Percentiles rank a stretch among this genome's conserved stretches.
phyloP scores from a whole-genome alignment of 2,797 vertebrate species.

The Rhynchotus rufescens region DNA sequence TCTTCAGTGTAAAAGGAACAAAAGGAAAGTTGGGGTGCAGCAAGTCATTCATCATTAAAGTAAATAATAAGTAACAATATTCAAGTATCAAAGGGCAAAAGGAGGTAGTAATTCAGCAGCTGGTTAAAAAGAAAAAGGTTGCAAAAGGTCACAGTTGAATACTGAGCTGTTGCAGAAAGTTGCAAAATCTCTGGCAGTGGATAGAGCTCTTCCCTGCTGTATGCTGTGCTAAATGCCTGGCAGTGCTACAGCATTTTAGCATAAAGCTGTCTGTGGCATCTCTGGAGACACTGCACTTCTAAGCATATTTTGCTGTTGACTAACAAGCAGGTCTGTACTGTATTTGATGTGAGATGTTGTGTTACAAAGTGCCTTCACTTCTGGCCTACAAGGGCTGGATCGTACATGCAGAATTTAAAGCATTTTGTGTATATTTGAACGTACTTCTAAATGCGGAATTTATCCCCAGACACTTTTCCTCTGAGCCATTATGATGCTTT shows the following conservation, averaged over 20 bases:
- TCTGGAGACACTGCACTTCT: background rate
- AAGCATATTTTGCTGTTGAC: background rate
- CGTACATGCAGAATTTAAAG: background rate
- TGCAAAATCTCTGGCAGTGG: background rate
- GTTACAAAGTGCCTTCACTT: background rate
- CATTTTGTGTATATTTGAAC: background rate
- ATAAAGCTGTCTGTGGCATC: background rate
- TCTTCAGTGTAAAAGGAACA: background rate
- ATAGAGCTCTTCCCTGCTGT: background rate
- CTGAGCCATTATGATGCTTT: background rate
- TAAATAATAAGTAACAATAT: background rate
- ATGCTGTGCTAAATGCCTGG: background rate
- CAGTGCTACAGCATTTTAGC: background rate
- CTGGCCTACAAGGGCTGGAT: background rate
- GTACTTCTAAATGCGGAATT: background rate
- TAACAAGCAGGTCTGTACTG: background rate
- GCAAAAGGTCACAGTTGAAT: background rate
- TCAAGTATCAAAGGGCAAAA: background rate
- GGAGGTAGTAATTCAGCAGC: background rate
- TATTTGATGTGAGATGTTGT: background rate
- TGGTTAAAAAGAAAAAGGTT: background rate
- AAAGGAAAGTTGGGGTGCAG: background rate
- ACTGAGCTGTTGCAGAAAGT: background rate
- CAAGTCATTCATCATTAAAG: background rate
- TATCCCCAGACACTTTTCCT: background rate